phyloP scores from a whole-genome alignment of 92 coral and sea anemone species.

The Umimayanthus kanabou region DNA sequence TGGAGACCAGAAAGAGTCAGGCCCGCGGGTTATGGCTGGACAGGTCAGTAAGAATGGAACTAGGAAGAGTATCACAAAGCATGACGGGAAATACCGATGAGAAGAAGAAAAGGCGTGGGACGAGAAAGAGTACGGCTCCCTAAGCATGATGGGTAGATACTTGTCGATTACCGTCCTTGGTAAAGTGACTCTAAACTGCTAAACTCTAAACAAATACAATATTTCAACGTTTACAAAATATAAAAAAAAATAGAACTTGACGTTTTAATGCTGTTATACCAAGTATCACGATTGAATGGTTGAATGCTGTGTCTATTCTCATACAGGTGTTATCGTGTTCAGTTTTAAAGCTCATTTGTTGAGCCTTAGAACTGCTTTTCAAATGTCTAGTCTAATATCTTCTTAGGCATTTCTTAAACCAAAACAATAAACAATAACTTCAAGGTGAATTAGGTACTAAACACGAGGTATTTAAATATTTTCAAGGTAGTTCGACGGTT shows the following conservation, averaged over 20 bases:
- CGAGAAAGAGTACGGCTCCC: no score
- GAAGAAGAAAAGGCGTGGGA: no score
- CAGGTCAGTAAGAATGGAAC: neutral
- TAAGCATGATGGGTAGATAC: neutral
- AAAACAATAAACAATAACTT: neutral
- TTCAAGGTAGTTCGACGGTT: constrained; percentile 16
- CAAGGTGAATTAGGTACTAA: neutral
- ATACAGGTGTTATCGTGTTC: neutral
- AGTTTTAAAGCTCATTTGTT: neutral
- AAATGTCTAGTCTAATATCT: neutral
- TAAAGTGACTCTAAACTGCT: neutral
- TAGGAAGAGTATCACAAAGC: neutral
- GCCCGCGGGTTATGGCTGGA: neutral
- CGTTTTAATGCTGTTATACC: neutral
- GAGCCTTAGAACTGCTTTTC: neutral
- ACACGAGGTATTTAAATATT: neutral
- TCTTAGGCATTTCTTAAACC: neutral
- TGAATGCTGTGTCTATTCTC: neutral
- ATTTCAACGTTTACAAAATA: no score
- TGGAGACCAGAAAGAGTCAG: neutral
- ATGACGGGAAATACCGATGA: neutral
- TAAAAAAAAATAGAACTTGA: no score
- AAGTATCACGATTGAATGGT: neutral
- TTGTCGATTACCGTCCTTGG: neutral
- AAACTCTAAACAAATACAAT: neutral